Evolutionary conservation across 2,888 invertebrate species (phyloP).

Genomic region (Chirona hameri): DNA sequence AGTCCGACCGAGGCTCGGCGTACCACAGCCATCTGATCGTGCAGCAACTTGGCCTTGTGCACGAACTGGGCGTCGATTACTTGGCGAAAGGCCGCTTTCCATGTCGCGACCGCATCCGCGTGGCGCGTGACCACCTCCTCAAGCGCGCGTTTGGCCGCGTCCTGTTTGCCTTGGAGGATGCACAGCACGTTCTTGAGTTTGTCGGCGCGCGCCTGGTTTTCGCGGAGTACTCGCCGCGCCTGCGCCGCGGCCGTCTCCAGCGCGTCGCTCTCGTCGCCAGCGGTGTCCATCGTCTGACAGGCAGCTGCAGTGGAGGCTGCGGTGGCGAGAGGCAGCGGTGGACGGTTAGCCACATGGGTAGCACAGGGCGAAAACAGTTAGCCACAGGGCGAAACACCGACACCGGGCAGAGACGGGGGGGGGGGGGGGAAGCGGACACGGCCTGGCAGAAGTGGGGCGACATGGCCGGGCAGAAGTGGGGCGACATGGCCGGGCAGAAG

Average conservation of each 20-base stretch:
- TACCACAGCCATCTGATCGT: not conserved
- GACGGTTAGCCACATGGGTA: too few relatives aligned
- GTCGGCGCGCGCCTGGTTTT: conserved; percentile 11
- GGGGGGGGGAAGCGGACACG: too few relatives aligned
- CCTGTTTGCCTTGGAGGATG: conserved; percentile 12
- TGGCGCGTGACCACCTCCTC: not conserved
- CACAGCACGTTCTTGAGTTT: not conserved
- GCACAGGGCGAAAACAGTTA: too few relatives aligned
- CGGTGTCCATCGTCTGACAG: too few relatives aligned
- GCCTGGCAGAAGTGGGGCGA: too few relatives aligned
- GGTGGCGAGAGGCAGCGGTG: too few relatives aligned
- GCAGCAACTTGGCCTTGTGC: not conserved
- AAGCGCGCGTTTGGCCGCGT: not conserved
- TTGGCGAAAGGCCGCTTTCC: not conserved
- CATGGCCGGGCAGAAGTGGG: too few relatives aligned
- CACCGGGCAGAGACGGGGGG: too few relatives aligned
- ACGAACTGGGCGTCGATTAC: conserved; percentile 5
- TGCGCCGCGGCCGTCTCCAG: not conserved
- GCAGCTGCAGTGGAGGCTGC: too few relatives aligned
- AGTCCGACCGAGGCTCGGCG: not conserved
- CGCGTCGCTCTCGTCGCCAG: not conserved
- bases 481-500: too few relatives aligned
- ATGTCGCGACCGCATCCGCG: not conserved
- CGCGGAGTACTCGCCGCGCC: not conserved
- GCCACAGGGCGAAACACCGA: too few relatives aligned